Conservation (phyloP, 2,888 invertebrate genomes). For the Eulithis prunata region DNA sequence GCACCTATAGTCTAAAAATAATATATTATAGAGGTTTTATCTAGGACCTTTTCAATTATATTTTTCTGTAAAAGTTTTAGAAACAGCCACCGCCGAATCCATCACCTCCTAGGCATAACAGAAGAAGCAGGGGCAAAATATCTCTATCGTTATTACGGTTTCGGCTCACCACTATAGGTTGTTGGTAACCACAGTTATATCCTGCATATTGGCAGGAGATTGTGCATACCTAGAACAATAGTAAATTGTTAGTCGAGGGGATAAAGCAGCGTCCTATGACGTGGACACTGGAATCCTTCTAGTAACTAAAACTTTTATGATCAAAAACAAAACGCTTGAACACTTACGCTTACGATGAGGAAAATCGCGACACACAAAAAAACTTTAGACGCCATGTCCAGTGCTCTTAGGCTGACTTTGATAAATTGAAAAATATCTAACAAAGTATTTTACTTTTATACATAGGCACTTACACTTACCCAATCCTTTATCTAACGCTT, state of each 20-base stretch:
- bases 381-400: slow-evolving; percentile 36
- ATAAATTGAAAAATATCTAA: slow-evolving; percentile 15
- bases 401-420: slow-evolving; percentile 2
- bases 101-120: slow-evolving; percentile 49
- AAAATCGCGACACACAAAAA: slow-evolving; percentile 36
- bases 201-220: slow-evolving; percentile 48
- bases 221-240: slow-evolving; percentile 45
- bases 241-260: background rate
- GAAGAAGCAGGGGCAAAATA: slow-evolving; percentile 52
- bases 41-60: too few species aligned
- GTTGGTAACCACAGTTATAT: slow-evolving; percentile 42
- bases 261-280: too few species aligned
- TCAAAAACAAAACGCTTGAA: background rate
- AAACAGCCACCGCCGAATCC: slow-evolving; percentile 36
- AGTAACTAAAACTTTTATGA: background rate
- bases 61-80: background rate
- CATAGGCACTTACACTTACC: slow-evolving; percentile 27
- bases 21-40: too few species aligned
- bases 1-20: too few species aligned
- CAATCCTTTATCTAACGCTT: slow-evolving; percentile 25
- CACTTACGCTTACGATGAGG: slow-evolving; percentile 38
- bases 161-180: slow-evolving; percentile 49
- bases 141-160: slow-evolving; percentile 48
- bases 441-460: slow-evolving; percentile 30
- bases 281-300: too few species aligned